phyloP scores from a whole-genome alignment of 1,140 invertebrate genomes.

The Drosophila rufa region DNA sequence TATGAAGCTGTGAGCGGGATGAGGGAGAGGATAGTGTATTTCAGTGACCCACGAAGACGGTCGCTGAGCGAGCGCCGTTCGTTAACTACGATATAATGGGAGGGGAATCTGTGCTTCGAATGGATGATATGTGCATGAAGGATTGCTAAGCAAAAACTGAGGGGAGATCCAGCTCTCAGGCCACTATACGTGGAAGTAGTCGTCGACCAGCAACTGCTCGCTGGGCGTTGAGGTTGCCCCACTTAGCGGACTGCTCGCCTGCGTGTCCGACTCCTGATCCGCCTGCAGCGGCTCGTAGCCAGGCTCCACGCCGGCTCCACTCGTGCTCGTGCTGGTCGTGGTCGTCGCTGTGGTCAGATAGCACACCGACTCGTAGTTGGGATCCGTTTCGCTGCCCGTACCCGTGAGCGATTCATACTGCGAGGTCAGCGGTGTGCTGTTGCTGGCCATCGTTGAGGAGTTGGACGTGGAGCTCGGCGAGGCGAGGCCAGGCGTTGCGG shows the following conservation, averaged over 20 bases:
- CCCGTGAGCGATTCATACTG: conserved; percentile 91
- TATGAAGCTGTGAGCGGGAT: conserved; percentile 53
- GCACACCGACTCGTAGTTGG: conserved; percentile 90
- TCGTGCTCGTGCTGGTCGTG: conserved; percentile 35
- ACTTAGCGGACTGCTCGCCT: conserved; percentile 73
- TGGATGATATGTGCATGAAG: conserved; percentile 64
- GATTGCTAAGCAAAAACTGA: conserved; percentile 71
- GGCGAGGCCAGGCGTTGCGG: conserved; percentile 34
- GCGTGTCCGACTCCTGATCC: conserved; percentile 71
- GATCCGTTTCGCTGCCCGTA: conserved; percentile 90
- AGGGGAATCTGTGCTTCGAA: conserved; percentile 50
- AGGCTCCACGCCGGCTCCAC: conserved; percentile 34
- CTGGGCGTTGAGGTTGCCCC: conserved; percentile 57
- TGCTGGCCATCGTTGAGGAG: conserved; percentile 64
- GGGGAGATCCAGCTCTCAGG: conserved; percentile 71
- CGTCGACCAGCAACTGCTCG: conserved; percentile 70
- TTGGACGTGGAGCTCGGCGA: conserved; percentile 58
- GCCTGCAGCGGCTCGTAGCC: conserved; percentile 76
- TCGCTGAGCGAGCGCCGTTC: conserved; percentile 49
- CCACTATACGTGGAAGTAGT: conserved; percentile 80
- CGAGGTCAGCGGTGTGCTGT: conserved; percentile 64
- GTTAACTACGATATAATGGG: conserved; percentile 34
- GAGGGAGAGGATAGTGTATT: conserved; percentile 1
- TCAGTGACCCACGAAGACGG: conserved; percentile 57
- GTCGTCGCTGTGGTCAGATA: conserved; percentile 69